Base-by-base conservation (phyloP, 2,797 vertebrate genomes). In the Lophius americanus region DNA sequence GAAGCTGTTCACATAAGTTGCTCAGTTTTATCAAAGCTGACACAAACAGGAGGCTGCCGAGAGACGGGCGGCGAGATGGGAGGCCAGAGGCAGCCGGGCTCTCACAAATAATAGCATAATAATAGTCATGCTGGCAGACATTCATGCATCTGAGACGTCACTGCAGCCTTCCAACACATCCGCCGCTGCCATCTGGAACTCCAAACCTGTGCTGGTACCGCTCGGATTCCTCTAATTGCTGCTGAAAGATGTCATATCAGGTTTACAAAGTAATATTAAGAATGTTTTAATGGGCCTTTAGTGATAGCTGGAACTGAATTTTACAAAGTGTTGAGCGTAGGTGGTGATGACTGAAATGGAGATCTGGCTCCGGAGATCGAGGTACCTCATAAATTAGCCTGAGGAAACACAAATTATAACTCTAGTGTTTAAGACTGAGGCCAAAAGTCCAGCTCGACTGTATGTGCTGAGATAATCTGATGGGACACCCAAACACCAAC, bases 11-110 rank as follows among this genome's bases (percentile, higher is more conserved):
- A 37, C 38, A 73, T 70, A 60, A 68, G 59, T 55, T 59, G 48
- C 49, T 82, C 44, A 7, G 51, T 74, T 70, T 67, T 73, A 76
- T 78, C 63, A 75, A 68, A 78, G 66, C 64, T 66, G 70, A 77
- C 73, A 74, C 42, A 66, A 65, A 64, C 70, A 76, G 55, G 70
- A 79, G 55, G 74, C 32, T 49, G 55, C 42, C 44, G 48, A 11
- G 48, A 62, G 75, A 75, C 52, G 51, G 65, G 64, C 55, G 61
- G 58, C 1, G 9, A 41, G 54, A 41, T 47, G 48, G 47, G 62
- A 76, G 70, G 68, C 69, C 60, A 63, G 51, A 70, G 59, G 64
- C 68, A 68, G 51, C 51, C 44, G 38, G 49, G 67, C 57, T 43
- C 54, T 68, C 66, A 53, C 51, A 81, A 71, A 76, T 78, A 50